Conservation (phyloP, 35 echinoderm and acorn worm species). For the Lytechinus pictus region DNA sequence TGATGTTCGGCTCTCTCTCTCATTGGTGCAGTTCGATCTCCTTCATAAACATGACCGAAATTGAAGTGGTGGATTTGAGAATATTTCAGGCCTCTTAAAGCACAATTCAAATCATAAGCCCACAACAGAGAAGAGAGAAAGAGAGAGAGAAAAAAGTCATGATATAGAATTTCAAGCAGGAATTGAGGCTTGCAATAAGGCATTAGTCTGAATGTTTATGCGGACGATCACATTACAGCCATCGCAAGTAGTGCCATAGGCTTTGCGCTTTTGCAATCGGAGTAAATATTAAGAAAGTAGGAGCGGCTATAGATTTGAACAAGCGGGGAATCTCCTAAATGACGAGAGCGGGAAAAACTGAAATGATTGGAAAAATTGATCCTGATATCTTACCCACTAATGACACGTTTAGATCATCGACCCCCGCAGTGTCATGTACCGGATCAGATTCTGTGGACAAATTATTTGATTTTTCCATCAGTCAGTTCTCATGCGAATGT, state of each 20-base stretch:
- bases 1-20: neutral
- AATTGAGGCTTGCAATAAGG: neutral
- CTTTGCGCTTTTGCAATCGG: constrained; percentile 16
- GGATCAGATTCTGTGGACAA: no score
- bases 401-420: neutral
- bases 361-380: neutral
- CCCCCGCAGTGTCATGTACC: neutral
- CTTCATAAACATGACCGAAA: neutral
- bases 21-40: neutral
- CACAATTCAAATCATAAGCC: neutral
- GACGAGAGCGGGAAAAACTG: neutral
- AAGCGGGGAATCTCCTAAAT: neutral
- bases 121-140: neutral
- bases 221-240: neutral
- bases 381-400: neutral
- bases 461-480: no score
- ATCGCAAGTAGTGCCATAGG: neutral
- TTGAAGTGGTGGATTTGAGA: neutral
- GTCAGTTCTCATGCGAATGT: no score
- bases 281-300: neutral
- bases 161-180: neutral
- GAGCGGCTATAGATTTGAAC: neutral
- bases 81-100: neutral
- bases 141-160: neutral
- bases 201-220: constrained; percentile 5